phyloP scores from a whole-genome alignment of 2,888 invertebrate species.

The Orchesellides sinensis region DNA sequence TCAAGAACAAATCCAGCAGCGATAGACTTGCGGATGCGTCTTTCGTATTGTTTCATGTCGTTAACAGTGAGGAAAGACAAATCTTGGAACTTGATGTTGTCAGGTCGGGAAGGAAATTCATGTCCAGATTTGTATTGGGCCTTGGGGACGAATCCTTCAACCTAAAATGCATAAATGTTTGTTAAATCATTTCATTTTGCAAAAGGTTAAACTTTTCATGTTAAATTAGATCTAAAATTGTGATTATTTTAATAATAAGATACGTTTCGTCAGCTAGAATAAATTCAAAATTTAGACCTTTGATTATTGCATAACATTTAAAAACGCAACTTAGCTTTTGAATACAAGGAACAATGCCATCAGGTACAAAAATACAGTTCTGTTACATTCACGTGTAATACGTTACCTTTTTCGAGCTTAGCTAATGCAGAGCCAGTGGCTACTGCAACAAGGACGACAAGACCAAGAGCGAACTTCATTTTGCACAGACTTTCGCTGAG shows the following conservation, averaged over 20 bases:
- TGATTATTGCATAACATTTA: not conserved
- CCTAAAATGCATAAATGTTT: not conserved
- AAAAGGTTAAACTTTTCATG: not conserved
- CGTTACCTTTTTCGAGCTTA: slow-evolving; percentile 45
- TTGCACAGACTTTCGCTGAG: slow-evolving; percentile 48
- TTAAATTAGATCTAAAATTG: not conserved
- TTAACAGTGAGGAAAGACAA: slow-evolving; percentile 71
- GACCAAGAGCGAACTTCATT: slow-evolving; percentile 66
- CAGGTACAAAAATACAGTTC: not conserved
- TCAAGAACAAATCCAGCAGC: slow-evolving; percentile 79
- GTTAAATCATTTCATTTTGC: not conserved
- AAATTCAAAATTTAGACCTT: not conserved
- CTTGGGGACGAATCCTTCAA: slow-evolving; percentile 67
- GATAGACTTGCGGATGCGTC: slow-evolving; percentile 81
- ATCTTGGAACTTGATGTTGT: slow-evolving; percentile 75
- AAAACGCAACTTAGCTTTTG: not conserved
- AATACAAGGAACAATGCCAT: not conserved
- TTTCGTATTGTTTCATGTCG: slow-evolving; percentile 78
- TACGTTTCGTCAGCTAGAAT: slow-evolving; percentile 37
- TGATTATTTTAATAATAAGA: slow-evolving; percentile 60
- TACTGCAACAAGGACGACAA: slow-evolving; percentile 54
- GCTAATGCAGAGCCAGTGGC: slow-evolving; percentile 58
- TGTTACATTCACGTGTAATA: not conserved
- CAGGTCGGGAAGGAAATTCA: slow-evolving; percentile 73
- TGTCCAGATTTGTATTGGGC: slow-evolving; percentile 66